Conservation (phyloP, 2,797 vertebrate species). For the Amblyopsis hoosieri region DNA sequence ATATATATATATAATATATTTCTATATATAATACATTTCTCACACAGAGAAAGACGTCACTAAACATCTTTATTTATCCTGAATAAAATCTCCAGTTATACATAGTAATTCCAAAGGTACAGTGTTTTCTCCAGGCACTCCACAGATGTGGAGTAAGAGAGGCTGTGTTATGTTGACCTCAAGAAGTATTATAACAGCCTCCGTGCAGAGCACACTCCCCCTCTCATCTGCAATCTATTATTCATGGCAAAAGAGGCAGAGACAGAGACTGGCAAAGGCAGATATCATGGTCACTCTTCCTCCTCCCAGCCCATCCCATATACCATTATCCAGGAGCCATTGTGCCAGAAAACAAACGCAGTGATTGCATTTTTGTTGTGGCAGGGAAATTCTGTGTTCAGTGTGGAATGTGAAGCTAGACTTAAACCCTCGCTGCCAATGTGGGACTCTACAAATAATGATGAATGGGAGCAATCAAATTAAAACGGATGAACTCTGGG, state of each 20-base stretch:
- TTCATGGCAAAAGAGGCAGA: constrained; percentile 68
- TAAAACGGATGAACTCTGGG: constrained; percentile 68
- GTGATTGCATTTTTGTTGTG: constrained; percentile 72
- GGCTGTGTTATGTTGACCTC: constrained; percentile 56
- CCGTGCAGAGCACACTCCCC: constrained; percentile 58
- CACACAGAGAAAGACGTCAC: not conserved
- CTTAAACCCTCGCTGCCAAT: constrained; percentile 44
- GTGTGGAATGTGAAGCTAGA: constrained; percentile 60
- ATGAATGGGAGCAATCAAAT: constrained; percentile 67
- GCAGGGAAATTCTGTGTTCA: constrained; percentile 51
- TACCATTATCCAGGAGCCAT: constrained; percentile 65
- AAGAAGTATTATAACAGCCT: constrained; percentile 48
- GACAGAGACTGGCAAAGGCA: constrained; percentile 64
- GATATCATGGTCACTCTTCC: constrained; percentile 58
- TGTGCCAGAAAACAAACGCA: constrained; percentile 72
- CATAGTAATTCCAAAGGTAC: constrained; percentile 32
- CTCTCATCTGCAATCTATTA: constrained; percentile 79
- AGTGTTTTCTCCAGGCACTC: constrained; percentile 40
- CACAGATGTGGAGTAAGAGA: constrained; percentile 27
- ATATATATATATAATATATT: too few relatives aligned
- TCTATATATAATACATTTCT: not conserved
- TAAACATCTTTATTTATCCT: constrained; percentile 17
- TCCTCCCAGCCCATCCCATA: constrained; percentile 27
- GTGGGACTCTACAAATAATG: constrained; percentile 65
- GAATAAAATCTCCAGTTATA: constrained; percentile 39